These are phyloP conservation scores for Onychostruthus taczanowskii DNA, from an alignment of 2,113 vertebrate genomes.

Conservation along the genomic window DNA sequence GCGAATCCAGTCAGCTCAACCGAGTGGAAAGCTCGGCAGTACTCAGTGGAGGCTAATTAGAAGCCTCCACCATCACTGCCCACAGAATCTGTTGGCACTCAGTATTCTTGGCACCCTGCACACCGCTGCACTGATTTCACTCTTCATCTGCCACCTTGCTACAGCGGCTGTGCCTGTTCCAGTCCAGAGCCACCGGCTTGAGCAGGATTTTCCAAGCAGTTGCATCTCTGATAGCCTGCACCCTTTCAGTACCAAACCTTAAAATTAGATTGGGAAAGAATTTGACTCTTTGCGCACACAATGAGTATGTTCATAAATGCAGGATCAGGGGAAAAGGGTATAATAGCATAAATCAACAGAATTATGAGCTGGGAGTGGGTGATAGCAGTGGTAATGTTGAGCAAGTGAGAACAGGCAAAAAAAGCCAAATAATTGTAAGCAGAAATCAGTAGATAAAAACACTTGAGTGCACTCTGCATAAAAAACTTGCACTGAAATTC, in stretches of 20 bases:
- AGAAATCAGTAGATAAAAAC: neutral
- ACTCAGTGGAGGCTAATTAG: neutral
- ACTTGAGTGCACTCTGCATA: neutral
- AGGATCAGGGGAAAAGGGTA: neutral
- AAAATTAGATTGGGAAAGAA: neutral
- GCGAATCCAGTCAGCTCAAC: neutral
- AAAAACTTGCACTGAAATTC: neutral
- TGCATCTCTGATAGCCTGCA: neutral
- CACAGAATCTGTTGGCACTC: slow-evolving; percentile 36
- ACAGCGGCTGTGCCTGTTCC: neutral
- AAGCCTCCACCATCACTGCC: neutral
- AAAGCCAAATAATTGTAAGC: neutral
- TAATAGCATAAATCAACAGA: neutral
- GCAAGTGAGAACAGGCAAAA: neutral
- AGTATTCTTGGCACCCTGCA: slow-evolving; percentile 44
- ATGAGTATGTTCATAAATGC: neutral
- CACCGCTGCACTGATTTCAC: neutral
- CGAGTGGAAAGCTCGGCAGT: neutral
- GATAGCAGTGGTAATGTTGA: neutral
- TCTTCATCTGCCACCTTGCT: slow-evolving; percentile 17
- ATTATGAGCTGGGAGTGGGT: neutral
- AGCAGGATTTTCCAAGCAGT: neutral
- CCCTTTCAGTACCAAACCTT: neutral
- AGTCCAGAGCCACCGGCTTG: neutral
- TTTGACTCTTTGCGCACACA: accelerated